Base-by-base conservation (phyloP, 2,888 invertebrate species). In the Morpho achilles region DNA sequence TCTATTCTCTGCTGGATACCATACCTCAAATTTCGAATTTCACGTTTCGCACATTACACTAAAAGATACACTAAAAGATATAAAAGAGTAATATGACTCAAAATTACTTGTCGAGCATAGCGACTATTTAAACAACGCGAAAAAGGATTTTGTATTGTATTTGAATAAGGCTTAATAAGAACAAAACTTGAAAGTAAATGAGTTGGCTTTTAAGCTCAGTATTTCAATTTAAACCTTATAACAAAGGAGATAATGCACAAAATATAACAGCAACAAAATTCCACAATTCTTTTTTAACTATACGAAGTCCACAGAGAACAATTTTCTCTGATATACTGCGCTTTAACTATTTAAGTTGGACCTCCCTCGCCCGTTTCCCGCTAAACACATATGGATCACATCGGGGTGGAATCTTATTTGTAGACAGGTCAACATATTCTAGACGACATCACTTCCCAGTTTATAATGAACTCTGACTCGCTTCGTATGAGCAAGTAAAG, bases 261-360 rank as follows among this genome's bases (percentile, higher is more conserved):
- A 60, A 57, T 16, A 46, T 43, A 50, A 56, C 59, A 46, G 48
- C 50, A 46, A 47, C 39, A 51, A 52, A 39, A 48, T 56, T 41
- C 49, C 54, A 53, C 63, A 58, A 56, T 59, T 50, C 53, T 55
- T 55, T 63, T 65, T 63, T 47, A 67, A 67, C 65, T 58, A 54
- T 46, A 50, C 59, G 51, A 64, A 60, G 57, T 65, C 66, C 61
- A 50, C 48, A 46, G 65, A 66, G 68, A 63, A 61, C 66, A 60
- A 68, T 69, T 66, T 66, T 50, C 61, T 60, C 45, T 58, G 60
- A 58, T 59, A 60, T 57, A 61, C 56, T 56, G 53, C 51, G 54
- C 41, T 49, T 46, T 55, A 55, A 60, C 67, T 67, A 72, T 59
- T 64, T 54, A 64, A 65, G 53, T 48, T 46, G 64, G 72, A 69